phyloP scores from a whole-genome alignment of 1,140 invertebrate species.

The Cyclina sinensis region DNA sequence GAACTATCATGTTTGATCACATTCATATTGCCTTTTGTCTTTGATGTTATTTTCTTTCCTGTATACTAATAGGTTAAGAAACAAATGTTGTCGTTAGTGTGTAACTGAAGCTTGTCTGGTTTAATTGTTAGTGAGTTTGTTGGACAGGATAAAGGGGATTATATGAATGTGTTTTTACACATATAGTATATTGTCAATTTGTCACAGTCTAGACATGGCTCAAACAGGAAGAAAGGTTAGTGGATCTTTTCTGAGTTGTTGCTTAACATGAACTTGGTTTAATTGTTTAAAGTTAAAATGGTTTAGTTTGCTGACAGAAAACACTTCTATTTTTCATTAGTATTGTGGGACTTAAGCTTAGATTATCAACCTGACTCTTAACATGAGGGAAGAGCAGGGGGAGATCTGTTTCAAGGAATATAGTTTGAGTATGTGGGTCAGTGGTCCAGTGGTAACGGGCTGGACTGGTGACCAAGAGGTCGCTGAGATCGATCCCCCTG shows the following conservation, averaged over 20 bases:
- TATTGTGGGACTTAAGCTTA: too few relatives aligned
- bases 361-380: too few relatives aligned
- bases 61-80: slow-evolving; percentile 7
- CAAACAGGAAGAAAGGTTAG: slow-evolving; percentile 10
- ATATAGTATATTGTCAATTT: background rate
- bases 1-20: background rate
- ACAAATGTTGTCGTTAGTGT: background rate
- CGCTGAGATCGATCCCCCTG: too few relatives aligned
- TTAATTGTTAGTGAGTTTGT: background rate
- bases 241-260: background rate
- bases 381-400: too few relatives aligned
- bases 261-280: too few relatives aligned
- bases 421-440: too few relatives aligned
- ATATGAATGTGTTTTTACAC: background rate
- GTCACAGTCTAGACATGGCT: background rate
- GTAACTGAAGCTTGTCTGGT: background rate
- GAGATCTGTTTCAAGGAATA: too few relatives aligned
- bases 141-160: background rate
- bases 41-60: slow-evolving; percentile 30
- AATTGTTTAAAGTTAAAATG: too few relatives aligned
- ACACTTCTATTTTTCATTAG: too few relatives aligned
- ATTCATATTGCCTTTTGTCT: background rate
- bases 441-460: too few relatives aligned
- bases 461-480: too few relatives aligned
- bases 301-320: too few relatives aligned